phyloP scores from a whole-genome alignment of 2,113 vertebrate genomes.

The Thamnaconus septentrionalis region DNA sequence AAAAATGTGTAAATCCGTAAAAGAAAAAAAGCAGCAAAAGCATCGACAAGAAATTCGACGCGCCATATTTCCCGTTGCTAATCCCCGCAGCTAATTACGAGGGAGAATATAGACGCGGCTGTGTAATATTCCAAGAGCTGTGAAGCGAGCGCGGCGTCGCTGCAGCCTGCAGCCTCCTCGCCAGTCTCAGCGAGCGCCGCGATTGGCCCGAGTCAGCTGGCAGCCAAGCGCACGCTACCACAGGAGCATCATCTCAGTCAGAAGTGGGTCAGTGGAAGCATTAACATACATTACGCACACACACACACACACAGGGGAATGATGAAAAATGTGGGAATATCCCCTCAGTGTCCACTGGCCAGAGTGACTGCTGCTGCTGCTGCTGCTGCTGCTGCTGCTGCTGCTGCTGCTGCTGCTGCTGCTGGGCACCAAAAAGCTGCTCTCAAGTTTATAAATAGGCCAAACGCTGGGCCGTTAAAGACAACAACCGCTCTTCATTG shows the following conservation, averaged over 20 bases:
- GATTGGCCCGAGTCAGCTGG: constrained; percentile 58
- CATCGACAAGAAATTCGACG: constrained; percentile 21
- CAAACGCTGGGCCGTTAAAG: no score
- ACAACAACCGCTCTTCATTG: no score
- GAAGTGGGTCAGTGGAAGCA: constrained; percentile 66
- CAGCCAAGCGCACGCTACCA: constrained; percentile 45
- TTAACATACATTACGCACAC: constrained; percentile 49
- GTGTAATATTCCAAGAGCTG: no score
- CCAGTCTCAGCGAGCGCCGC: constrained; percentile 2
- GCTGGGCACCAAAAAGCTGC: neutral
- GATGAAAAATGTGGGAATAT: constrained; percentile 50
- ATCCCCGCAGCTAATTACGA: constrained; percentile 52
- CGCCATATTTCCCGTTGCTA: constrained; percentile 19
- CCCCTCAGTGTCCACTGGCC: constrained; percentile 11
- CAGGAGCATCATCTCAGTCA: constrained; percentile 37
- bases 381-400: constrained; percentile 2
- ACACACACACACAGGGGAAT: constrained; percentile 15
- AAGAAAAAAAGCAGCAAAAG: constrained; percentile 22
- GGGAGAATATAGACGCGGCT: constrained; percentile 20
- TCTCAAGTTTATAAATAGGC: no score
- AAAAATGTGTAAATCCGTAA: no score
- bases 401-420: neutral
- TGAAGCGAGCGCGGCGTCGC: no score
- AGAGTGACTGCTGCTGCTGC: neutral
- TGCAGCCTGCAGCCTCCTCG: constrained; percentile 40